Base-by-base conservation (phyloP, 2,797 vertebrate species). In the Silurus aristotelis region DNA sequence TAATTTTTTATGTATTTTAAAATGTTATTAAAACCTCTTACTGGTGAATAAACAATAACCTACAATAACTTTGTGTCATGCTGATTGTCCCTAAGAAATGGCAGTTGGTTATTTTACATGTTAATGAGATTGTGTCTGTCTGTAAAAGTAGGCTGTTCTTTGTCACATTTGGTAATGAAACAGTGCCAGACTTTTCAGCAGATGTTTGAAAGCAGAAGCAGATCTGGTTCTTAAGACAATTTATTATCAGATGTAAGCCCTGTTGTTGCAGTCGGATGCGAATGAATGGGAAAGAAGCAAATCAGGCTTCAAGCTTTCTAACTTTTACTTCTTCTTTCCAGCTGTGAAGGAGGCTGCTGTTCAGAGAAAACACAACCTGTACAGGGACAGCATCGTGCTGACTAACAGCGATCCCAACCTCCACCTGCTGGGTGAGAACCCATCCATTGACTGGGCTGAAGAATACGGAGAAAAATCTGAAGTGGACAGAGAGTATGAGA, bases 301-400 rank as follows among this genome's bases (percentile, higher is more conserved):
- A 60, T 64, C 3, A 25, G 1, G 3, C 12, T 20, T 66, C 9
- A 52, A 17, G 8, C 27, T 38, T 71, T 79, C 31, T 83, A 25
- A 25, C 17, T 56, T 14, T 83, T 48, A 9, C 22, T 27, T 3
- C 46, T 79, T 25, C 7, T 82, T 90, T 55, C 0, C 89, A 99
- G 97, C 97, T 1, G 97, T 99, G 92, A 99, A 99, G 91, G 97
- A 99, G 90, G 98, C 96, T 0, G 98, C 98, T 0, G 95, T 98
- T 85, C 98, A 99, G 94, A 92, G 97, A 80, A 97, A 96, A 88
- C 97, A 99, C 93, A 99, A 99, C 93, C 93, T 99, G 48, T 99
- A 96, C 92, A 92, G 98, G 0, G 98, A 99, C 95, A 99, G 98
- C 93, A 94, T 99, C 8, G 97, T 98, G 66, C 92, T 99, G 91